A percentile compares a stretch with the other conserved stretches of the same genome.
Evolutionary conservation across 2,113 vertebrate species (phyloP).

Genomic region (Theropithecus gelada): DNA sequence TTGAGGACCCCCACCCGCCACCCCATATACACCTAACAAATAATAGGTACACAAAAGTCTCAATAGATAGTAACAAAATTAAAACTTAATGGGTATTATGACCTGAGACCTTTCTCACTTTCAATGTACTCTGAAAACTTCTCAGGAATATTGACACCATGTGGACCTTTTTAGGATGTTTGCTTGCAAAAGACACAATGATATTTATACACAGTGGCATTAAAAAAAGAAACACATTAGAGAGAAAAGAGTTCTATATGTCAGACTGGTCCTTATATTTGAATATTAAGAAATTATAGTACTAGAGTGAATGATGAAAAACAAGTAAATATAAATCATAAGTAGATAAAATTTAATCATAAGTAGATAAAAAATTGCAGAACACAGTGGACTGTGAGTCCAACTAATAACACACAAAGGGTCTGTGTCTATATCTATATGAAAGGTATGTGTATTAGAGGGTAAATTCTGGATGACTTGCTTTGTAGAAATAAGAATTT

Average conservation of each 20-base stretch:
- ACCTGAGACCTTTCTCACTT: neutral
- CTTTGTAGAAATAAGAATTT: slow-evolving; percentile 77
- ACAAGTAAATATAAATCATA: slow-evolving; percentile 7
- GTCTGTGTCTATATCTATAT: neutral
- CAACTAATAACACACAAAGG: slow-evolving; percentile 66
- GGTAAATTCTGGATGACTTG: slow-evolving; percentile 62
- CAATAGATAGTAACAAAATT: neutral
- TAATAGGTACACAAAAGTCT: neutral
- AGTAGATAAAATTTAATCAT: slow-evolving; percentile 56
- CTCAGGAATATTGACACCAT: neutral
- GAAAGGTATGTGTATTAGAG: slow-evolving; percentile 37
- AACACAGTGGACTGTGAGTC: slow-evolving; percentile 65
- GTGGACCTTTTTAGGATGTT: neutral
- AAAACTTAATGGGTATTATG: neutral
- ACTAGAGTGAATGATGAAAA: neutral
- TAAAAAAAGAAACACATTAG: neutral
- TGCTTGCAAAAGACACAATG: neutral
- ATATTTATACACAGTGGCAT: neutral
- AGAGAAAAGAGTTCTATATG: neutral
- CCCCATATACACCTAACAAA: neutral
- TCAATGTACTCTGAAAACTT: neutral
- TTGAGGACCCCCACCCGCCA: accelerated
- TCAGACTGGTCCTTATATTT: neutral
- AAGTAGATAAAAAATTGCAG: slow-evolving; percentile 69
- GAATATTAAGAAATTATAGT: neutral